These are phyloP conservation scores for Molossus alvarezi DNA, from an alignment of 2,797 vertebrate species.

Conservation along the genomic window DNA sequence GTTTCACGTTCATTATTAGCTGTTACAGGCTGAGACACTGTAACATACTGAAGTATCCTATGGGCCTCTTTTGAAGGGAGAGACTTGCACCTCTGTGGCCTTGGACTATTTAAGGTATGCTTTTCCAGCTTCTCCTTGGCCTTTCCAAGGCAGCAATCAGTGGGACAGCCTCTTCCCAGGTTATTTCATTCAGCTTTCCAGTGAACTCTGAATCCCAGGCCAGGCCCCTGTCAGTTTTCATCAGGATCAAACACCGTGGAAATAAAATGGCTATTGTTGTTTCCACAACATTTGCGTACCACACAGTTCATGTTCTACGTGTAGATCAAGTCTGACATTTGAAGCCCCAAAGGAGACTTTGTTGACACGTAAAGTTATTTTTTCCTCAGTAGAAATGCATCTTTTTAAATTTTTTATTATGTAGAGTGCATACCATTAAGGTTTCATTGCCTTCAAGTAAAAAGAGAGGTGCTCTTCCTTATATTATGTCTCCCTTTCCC, in stretches of 20 bases:
- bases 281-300: conserved; percentile 10
- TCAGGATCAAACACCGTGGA: not conserved
- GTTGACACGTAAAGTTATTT: not conserved
- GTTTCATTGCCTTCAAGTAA: conserved; percentile 24
- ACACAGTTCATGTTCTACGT: not conserved
- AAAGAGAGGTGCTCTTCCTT: conserved; percentile 2
- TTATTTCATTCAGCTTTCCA: conserved; percentile 48
- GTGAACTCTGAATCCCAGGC: not conserved
- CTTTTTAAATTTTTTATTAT: not conserved
- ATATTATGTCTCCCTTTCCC: conserved; percentile 11
- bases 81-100: not conserved
- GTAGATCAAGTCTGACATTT: not conserved
- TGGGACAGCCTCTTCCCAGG: not conserved
- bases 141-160: not conserved
- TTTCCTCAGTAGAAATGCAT: not conserved
- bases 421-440: not conserved
- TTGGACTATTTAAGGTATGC: not conserved
- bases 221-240: not conserved
- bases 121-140: not conserved
- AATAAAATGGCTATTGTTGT: conserved; percentile 9
- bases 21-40: not conserved
- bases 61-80: not conserved
- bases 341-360: conserved; percentile 2
- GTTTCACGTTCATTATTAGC: rapidly evolving
- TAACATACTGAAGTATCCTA: not conserved